phyloP scores from a whole-genome alignment of 2,888 invertebrate genomes.

The Cecidostiba fungosa region DNA sequence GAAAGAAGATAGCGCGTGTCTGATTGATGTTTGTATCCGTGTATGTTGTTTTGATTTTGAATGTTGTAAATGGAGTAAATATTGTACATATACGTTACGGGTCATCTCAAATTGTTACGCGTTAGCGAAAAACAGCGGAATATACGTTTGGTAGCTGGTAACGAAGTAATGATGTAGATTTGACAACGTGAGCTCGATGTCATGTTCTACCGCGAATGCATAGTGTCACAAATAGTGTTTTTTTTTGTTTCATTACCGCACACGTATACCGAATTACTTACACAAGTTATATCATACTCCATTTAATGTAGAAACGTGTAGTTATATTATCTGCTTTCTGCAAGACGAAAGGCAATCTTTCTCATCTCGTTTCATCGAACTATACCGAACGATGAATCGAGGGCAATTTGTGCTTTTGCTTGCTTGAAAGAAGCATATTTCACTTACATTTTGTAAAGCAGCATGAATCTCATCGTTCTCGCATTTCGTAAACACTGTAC shows the following conservation, averaged over 20 bases:
- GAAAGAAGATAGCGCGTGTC: neutral
- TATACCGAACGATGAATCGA: slow-evolving; percentile 21
- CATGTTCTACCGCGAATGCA: slow-evolving; percentile 31
- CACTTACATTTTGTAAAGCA: slow-evolving; percentile 60
- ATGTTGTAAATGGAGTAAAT: neutral
- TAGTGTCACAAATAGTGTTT: slow-evolving; percentile 30
- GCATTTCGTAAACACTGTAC: slow-evolving; percentile 54
- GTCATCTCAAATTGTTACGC: neutral
- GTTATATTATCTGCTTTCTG: slow-evolving; percentile 46
- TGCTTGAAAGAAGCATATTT: slow-evolving; percentile 35
- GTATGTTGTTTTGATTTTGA: neutral
- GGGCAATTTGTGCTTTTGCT: slow-evolving; percentile 39
- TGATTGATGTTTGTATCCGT: neutral
- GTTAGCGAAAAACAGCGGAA: neutral
- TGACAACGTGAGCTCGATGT: slow-evolving; percentile 15
- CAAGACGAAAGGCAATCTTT: slow-evolving; percentile 23
- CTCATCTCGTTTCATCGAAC: slow-evolving; percentile 11
- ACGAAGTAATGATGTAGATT: neutral
- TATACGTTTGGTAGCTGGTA: neutral
- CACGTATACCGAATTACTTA: slow-evolving; percentile 37
- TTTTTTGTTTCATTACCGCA: slow-evolving; percentile 26
- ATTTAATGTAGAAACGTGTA: slow-evolving; percentile 49
- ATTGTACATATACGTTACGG: neutral
- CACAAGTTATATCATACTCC: slow-evolving; percentile 52
- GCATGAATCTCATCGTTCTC: slow-evolving; percentile 55